Evolutionary conservation across 2,888 invertebrate genomes (phyloP), one percentile per base, ranked within the genome.

Genomic region (Folsomia candida): DNA sequence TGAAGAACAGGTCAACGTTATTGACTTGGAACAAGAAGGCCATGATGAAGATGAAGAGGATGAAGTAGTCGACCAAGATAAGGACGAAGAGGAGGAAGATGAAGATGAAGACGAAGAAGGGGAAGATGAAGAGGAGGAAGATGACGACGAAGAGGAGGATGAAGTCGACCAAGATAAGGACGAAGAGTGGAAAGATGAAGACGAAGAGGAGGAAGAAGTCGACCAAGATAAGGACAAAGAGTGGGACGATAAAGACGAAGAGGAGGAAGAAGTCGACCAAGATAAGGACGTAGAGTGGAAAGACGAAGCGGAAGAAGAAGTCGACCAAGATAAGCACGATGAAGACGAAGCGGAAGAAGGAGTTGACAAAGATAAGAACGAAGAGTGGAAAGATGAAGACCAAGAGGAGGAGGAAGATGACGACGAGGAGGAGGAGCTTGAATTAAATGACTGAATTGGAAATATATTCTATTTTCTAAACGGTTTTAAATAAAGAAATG

Each of bases 1-100:
- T 75, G 91, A 91, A 79, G 88, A 86, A 71, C 86, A 86, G 22
- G 85, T 85, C 51, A 85, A 85, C 28, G 83, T 83, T 51, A 82
- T 83, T 79, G 79, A 82, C 74, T 68, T 75, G 14, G 74, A 73
- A 51, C n/a, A 51, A 14, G 70, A 66, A 0, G 51, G 26, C 1
- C 3, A 58, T 14, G 69, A 66, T 9, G 27, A 29, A 25, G 62
- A 37, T 14, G 65, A 62, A 20, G 62, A 66, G 25, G 51, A 57
- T 25, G 29, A 57, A 29, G 18, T 51, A 22, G 28, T 27, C 22
- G 59, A 74, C 47, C 63, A 28, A 70, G 28, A 59, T 62, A 71
- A 73, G 3, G 68, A 67, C 6, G 73, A 78, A 11, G 67, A 74
- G 14, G 76, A 83, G 22, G 78, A 79, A n/a, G 81, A 78, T 37